phyloP scores from a whole-genome alignment of 2,888 invertebrate species.

The Tuta absoluta region DNA sequence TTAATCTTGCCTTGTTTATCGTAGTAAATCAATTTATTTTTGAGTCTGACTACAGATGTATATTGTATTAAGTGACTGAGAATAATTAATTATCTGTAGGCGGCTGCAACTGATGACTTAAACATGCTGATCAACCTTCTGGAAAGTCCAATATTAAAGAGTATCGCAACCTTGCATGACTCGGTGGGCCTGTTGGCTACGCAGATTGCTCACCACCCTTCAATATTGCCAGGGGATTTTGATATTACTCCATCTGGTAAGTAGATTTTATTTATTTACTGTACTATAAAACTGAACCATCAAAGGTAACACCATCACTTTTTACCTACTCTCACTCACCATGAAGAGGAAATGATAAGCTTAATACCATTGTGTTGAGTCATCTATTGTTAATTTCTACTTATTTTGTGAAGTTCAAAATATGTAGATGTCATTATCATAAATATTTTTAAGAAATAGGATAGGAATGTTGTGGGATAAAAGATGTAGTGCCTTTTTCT shows the following conservation, averaged over 20 bases:
- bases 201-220: constrained; percentile 94
- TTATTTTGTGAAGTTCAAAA: background rate
- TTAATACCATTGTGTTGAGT: background rate
- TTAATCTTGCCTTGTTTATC: background rate
- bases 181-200: constrained; percentile 93
- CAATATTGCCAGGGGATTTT: constrained; percentile 95
- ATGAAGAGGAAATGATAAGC: background rate
- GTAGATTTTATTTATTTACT: background rate
- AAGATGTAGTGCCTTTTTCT: too few species aligned
- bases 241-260: constrained; percentile 91
- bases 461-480: too few species aligned
- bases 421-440: too few species aligned
- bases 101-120: constrained; percentile 87
- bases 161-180: constrained; percentile 95
- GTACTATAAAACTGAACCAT: background rate
- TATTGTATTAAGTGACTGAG: too few species aligned
- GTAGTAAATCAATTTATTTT: background rate
- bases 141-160: constrained; percentile 94
- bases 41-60: background rate
- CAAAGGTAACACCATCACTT: background rate
- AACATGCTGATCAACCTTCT: constrained; percentile 90
- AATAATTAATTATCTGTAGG: constrained; percentile 48
- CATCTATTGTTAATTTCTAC: background rate
- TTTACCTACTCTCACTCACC: too few species aligned
- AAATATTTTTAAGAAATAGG: too few species aligned